Conservation (phyloP, 35 echinoderm and acorn worm genomes). For the Diadema setosum region DNA sequence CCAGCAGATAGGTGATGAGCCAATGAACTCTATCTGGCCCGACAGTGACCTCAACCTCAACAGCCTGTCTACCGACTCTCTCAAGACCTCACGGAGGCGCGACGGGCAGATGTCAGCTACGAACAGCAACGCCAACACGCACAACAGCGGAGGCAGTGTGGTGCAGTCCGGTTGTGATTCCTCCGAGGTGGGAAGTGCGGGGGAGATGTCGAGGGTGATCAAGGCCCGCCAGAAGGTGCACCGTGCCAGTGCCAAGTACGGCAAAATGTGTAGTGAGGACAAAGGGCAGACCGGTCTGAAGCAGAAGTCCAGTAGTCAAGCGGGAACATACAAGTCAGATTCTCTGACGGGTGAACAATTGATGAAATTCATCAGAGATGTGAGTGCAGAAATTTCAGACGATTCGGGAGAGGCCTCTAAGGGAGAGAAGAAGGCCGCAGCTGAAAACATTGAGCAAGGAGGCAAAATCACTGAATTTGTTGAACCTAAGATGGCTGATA, state of each 20-base stretch:
- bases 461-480: background rate
- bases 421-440: background rate
- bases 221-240: background rate
- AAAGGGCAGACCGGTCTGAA: background rate
- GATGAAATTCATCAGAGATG: no score
- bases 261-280: background rate
- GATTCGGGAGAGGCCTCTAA: background rate
- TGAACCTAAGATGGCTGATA: background rate
- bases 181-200: background rate
- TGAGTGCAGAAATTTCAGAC: background rate
- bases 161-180: background rate
- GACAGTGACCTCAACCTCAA: background rate
- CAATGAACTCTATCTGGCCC: background rate
- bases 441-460: background rate
- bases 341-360: no score
- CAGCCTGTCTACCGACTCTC: background rate
- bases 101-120: background rate
- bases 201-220: slow-evolving; percentile 1
- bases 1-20: slow-evolving; percentile 26
- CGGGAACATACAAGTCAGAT: no score
- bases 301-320: no score
- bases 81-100: background rate
- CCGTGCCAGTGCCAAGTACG: background rate
- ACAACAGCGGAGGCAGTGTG: background rate
- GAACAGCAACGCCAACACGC: background rate